Evolutionary conservation across 2,113 vertebrate genomes (phyloP).

Genomic region (Lutjanus erythropterus): DNA sequence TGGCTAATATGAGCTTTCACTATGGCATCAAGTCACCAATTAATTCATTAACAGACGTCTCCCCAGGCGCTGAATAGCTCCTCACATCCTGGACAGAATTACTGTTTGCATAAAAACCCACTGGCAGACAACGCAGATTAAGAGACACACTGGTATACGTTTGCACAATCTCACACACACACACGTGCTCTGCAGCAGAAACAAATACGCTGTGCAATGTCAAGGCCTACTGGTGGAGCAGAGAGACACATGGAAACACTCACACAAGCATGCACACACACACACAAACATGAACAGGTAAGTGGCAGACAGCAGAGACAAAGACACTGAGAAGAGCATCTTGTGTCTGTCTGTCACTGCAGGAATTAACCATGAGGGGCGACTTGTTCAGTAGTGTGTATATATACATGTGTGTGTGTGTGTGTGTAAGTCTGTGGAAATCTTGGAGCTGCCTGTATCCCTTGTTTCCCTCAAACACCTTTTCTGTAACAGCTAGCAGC

Average conservation of each 20-base stretch:
- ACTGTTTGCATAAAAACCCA: conserved; percentile 60
- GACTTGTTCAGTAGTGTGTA: conserved; percentile 11
- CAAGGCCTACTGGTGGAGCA: conserved; percentile 1
- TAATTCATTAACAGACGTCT: conserved; percentile 77
- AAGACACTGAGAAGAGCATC: conserved; percentile 13
- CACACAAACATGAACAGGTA: conserved; percentile 8
- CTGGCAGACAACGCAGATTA: conserved; percentile 53
- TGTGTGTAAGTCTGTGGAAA: conserved; percentile 2
- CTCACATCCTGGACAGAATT: conserved; percentile 58
- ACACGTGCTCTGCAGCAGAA: conserved; percentile 10
- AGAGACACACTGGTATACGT: conserved; percentile 28
- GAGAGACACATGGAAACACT: conserved; percentile 39
- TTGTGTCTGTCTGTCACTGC: conserved; percentile 7
- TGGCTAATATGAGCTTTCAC: conserved; percentile 69
- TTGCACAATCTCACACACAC: conserved; percentile 27
- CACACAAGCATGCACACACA: neutral
- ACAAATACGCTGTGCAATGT: conserved; percentile 9
- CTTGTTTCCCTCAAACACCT: conserved; percentile 5
- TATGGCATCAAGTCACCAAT: conserved; percentile 69
- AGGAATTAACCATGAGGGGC: conserved; percentile 19
- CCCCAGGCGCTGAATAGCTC: conserved; percentile 59
- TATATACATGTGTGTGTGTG: neutral
- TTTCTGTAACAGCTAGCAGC: conserved; percentile 3
- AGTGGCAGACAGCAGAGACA: conserved; percentile 20
- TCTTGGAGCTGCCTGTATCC: conserved; percentile 7